A percentile compares a stretch with the other conserved stretches of the same genome.
These are phyloP conservation scores for Balaenoptera acutorostrata DNA, from an alignment of 2,113 vertebrate genomes.

Conservation along the genomic window DNA sequence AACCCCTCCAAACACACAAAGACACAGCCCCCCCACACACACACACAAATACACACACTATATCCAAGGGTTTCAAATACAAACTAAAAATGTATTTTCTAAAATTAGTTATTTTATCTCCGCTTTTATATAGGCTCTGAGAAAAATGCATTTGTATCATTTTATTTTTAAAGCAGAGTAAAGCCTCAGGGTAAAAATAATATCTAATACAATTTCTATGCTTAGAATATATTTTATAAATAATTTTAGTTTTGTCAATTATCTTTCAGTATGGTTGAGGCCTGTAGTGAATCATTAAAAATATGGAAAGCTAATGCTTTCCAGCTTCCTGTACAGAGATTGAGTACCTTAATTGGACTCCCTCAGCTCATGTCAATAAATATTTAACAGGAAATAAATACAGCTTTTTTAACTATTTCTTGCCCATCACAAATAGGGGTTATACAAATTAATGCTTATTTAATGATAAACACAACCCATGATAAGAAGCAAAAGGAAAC, in stretches of 20 bases:
- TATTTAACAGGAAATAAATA: conserved; percentile 37
- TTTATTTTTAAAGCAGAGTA: neutral
- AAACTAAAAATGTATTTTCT: conserved; percentile 7
- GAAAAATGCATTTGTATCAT: neutral
- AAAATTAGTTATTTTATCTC: conserved; percentile 18
- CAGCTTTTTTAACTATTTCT: neutral
- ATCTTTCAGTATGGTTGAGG: neutral
- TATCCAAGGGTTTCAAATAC: neutral
- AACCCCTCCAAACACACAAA: neutral
- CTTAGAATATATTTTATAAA: neutral
- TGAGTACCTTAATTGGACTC: neutral
- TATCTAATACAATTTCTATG: neutral
- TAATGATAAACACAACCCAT: neutral
- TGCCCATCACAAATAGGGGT: neutral
- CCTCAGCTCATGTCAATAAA: conserved; percentile 24
- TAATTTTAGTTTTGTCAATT: conserved; percentile 4
- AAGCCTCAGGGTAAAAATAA: neutral
- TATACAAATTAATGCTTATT: neutral
- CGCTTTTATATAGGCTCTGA: neutral
- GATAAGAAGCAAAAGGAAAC: neutral
- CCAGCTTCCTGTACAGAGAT: neutral
- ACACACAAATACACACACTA: neutral
- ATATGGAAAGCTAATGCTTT: conserved; percentile 28
- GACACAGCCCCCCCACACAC: neutral
- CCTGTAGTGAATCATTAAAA: neutral